Conservation (phyloP, 2,113 vertebrate species). For the Scytalopus superciliaris region DNA sequence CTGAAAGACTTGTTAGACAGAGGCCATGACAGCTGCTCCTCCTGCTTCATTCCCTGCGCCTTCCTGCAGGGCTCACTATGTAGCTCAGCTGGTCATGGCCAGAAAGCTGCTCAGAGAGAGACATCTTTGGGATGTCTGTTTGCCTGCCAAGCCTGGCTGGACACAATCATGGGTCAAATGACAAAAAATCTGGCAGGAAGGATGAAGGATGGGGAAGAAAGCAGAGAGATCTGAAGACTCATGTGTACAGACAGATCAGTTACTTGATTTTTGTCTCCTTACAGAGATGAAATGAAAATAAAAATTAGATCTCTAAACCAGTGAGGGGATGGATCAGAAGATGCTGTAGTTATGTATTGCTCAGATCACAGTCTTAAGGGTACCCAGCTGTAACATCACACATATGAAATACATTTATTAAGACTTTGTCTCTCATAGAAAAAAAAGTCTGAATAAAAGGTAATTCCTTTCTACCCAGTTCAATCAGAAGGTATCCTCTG, state of each 20-base stretch:
- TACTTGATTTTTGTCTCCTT: neutral
- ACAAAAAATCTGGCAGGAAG: neutral
- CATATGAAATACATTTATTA: neutral
- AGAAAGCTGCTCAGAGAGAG: neutral
- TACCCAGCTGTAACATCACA: neutral
- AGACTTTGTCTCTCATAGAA: neutral
- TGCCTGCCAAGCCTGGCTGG: neutral
- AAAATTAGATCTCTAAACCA: neutral
- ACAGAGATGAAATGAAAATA: neutral
- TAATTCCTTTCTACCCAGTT: neutral
- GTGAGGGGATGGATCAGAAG: neutral
- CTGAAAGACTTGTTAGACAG: neutral
- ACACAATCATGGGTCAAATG: neutral
- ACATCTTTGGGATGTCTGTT: neutral
- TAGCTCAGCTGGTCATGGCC: rapidly evolving
- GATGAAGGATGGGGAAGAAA: neutral
- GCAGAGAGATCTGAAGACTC: neutral
- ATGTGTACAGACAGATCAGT: neutral
- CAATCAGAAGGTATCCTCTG: neutral
- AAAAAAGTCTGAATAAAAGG: neutral
- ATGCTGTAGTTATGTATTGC: neutral
- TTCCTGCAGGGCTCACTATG: neutral
- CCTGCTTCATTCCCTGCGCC: neutral
- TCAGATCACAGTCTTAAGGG: neutral
- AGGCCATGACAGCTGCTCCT: neutral